Evolutionary conservation across 2,888 invertebrate species (phyloP), one percentile per base, ranked within the genome.

Genomic region (Loripinus fragilis): DNA sequence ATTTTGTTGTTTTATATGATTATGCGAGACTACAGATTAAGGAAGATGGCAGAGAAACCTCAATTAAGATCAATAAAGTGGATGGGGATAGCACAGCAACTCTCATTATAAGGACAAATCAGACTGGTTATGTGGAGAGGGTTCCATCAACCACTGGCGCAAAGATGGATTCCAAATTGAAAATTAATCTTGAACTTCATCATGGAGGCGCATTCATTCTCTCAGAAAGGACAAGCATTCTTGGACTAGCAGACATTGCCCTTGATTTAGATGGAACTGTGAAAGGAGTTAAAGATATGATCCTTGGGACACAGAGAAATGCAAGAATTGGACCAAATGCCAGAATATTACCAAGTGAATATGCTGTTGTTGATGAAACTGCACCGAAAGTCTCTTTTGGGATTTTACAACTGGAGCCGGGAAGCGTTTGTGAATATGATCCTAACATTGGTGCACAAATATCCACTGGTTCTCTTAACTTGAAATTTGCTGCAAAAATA

Each of bases 171-270:
- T 89, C 90, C 0, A 89, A 89, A 75, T 82, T 89, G 7, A 81
- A 86, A 48, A 81, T 90, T 28, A 90, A 90, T 66, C 78, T 90
- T 35, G 89, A 89, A 41, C 85, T 90, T 0, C 87, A 89, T 72
- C 70, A 87, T 71, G 89, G 89, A n/a, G 90, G 90, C 25, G 86
- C 88, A 75, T 89, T 89, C 69, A 80, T 90, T 15, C 67, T 90
- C 69, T 89, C 90, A 0, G 89, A 90, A 73, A 88, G 87, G 8
- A 86, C 87, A 2, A 83, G 83, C 10, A 85, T 90, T 30, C 78
- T 90, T 38, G 90, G 90, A 0, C 82, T 86, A 42, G 88, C 85
- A 10, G 64, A 80, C 2, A 81, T 80, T 28, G 89, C 90, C 1
- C 70, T 90, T 25, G 88, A 90, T 72, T 71, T 90, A 20, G 83